These are phyloP conservation scores for Acheta domesticus DNA, from an alignment of 2,888 invertebrate genomes.

Conservation along the genomic window DNA sequence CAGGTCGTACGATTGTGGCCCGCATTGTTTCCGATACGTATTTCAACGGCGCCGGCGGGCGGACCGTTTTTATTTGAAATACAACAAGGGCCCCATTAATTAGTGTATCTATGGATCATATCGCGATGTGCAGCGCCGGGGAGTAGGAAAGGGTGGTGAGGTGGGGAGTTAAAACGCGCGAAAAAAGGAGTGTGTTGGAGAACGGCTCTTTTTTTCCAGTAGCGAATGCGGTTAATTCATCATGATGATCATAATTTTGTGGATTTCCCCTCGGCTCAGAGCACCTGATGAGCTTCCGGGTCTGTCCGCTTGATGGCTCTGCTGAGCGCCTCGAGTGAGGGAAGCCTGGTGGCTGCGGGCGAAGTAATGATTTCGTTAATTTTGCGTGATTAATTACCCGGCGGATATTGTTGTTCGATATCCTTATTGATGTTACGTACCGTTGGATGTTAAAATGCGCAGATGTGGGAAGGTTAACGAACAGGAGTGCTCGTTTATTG, in stretches of 20 bases:
- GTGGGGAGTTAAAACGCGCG: neutral
- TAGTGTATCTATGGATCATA: neutral
- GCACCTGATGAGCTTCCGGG: too few relatives aligned
- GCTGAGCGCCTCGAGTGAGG: too few relatives aligned
- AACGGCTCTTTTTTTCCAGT: neutral
- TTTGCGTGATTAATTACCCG: neutral
- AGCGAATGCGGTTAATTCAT: neutral
- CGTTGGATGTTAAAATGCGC: neutral
- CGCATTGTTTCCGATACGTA: constrained; percentile 10
- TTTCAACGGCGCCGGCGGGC: neutral
- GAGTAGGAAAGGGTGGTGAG: neutral
- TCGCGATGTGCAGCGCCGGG: neutral
- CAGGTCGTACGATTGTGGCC: neutral
- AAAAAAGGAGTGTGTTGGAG: neutral
- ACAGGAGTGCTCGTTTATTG: neutral
- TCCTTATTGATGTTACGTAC: neutral
- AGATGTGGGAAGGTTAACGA: neutral
- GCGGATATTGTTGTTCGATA: constrained; percentile 1
- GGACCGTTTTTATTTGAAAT: neutral
- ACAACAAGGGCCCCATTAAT: neutral
- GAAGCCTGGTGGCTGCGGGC: too few relatives aligned
- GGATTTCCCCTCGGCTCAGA: too few relatives aligned
- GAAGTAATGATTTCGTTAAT: neutral
- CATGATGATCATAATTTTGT: neutral
- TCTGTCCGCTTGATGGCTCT: too few relatives aligned